A percentile compares a stretch with the other conserved stretches of the same genome.
Conservation (phyloP, 2,113 vertebrate species). For the Xyrauchen texanus region DNA sequence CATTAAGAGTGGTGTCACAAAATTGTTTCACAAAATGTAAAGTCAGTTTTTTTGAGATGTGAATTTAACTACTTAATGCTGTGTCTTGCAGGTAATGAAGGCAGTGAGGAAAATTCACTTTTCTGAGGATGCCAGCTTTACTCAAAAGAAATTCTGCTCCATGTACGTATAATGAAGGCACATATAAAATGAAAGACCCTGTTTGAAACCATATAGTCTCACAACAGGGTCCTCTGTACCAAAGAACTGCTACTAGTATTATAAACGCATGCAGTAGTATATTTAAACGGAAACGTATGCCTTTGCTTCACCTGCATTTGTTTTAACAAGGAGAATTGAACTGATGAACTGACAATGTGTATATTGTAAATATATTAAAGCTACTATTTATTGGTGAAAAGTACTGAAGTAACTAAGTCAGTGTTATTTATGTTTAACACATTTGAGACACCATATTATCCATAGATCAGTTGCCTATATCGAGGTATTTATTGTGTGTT, state of each 20-base stretch:
- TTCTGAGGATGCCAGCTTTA: conserved; percentile 49
- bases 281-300: conserved; percentile 44
- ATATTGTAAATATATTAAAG: conserved; percentile 88
- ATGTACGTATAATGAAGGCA: conserved; percentile 56
- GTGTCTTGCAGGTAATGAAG: conserved; percentile 71
- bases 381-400: conserved; percentile 90
- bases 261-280: conserved; percentile 50
- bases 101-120: conserved; percentile 81
- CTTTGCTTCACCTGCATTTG: conserved; percentile 32
- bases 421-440: conserved; percentile 84
- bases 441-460: conserved; percentile 62
- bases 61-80: neutral
- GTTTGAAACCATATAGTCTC: conserved; percentile 46
- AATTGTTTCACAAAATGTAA: no score
- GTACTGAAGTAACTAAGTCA: conserved; percentile 61
- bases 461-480: conserved; percentile 62
- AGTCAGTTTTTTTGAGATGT: no score
- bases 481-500: no score
- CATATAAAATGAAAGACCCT: conserved; percentile 49
- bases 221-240: conserved; percentile 43
- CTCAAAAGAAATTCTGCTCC: neutral
- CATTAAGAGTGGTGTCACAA: no score
- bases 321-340: neutral
- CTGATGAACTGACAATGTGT: conserved; percentile 71
- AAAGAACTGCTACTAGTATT: conserved; percentile 49